These are phyloP conservation scores for Pseudococcus longispinus DNA, from an alignment of 2,888 invertebrate genomes.

Conservation along the genomic window DNA sequence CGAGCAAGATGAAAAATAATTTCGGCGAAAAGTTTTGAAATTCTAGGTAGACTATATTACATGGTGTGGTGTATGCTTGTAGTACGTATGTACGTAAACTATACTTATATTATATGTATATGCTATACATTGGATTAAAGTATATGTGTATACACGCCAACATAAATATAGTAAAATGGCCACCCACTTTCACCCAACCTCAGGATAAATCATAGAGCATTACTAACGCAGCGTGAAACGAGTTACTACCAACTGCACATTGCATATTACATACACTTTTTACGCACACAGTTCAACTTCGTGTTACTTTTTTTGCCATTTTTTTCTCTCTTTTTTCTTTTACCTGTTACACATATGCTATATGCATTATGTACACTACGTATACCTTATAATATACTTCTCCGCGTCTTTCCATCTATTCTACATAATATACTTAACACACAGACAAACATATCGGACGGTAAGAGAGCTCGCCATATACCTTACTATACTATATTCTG, in stretches of 20 bases:
- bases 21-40: slow-evolving; percentile 13
- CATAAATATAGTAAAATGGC: slow-evolving; percentile 49
- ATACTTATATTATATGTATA: neutral
- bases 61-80: neutral
- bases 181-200: slow-evolving; percentile 56
- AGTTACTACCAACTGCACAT: slow-evolving; percentile 53
- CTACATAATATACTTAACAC: slow-evolving; percentile 6
- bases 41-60: neutral
- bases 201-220: slow-evolving; percentile 54
- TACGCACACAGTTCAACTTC: slow-evolving; percentile 49
- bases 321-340: slow-evolving; percentile 21
- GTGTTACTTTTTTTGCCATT: slow-evolving; percentile 37
- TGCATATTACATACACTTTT: slow-evolving; percentile 50
- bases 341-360: slow-evolving; percentile 38
- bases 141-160: neutral
- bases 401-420: neutral
- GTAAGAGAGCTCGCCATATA: neutral
- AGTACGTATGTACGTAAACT: neutral
- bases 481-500: neutral
- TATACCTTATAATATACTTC: neutral
- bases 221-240: slow-evolving; percentile 49
- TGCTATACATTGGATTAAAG: neutral
- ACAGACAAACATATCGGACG: neutral
- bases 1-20: neutral
- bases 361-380: neutral